Conservation (phyloP, 2,113 vertebrate genomes). For the Tychaedon coryphoeus region DNA sequence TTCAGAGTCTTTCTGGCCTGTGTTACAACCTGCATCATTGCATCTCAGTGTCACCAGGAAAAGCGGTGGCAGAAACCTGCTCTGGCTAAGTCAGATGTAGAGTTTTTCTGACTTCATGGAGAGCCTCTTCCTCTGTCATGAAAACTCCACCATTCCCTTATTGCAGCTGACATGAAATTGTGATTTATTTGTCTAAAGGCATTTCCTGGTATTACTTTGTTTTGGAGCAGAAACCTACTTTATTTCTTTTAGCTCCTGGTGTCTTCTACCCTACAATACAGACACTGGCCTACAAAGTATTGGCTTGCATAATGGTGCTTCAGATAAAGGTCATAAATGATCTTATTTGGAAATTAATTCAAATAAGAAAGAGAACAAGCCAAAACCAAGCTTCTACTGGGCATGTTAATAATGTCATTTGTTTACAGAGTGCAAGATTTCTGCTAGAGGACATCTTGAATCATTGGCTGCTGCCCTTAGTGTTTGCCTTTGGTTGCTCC, state of each 20-base stretch:
- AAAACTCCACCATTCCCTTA: background rate
- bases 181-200: slow-evolving; percentile 50
- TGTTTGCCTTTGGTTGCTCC: slow-evolving; percentile 24
- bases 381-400: slow-evolving; percentile 53
- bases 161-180: background rate
- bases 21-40: background rate
- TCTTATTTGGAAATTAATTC: slow-evolving; percentile 67
- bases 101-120: background rate
- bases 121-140: background rate
- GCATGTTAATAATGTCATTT: slow-evolving; percentile 70
- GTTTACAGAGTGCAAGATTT: slow-evolving; percentile 33
- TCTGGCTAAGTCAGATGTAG: background rate
- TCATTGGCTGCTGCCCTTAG: slow-evolving; percentile 1
- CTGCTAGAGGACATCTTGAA: slow-evolving; percentile 58
- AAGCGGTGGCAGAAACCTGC: background rate
- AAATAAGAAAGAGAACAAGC: slow-evolving; percentile 28
- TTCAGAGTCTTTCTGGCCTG: background rate
- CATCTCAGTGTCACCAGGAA: background rate
- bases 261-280: background rate
- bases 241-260: slow-evolving; percentile 21
- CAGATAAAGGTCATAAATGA: slow-evolving; percentile 65
- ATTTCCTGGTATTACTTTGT: slow-evolving; percentile 31
- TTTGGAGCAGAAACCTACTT: slow-evolving; percentile 19
- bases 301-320: slow-evolving; percentile 37
- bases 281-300: background rate